phyloP scores from a whole-genome alignment of 2,888 invertebrate species.

The Linyphia triangularis region DNA sequence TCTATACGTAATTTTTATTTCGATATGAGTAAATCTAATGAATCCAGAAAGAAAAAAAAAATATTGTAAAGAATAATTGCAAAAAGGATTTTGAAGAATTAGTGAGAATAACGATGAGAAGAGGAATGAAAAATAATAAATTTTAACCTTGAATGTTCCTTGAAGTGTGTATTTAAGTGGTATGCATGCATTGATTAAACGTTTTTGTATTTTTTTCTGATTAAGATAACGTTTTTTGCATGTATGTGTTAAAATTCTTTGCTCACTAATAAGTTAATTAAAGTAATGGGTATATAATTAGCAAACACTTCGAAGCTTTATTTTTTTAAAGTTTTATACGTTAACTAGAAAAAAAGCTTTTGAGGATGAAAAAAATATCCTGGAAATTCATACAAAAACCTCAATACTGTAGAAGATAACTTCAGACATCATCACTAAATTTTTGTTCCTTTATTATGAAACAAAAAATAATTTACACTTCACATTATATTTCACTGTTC shows the following conservation, averaged over 20 bases:
- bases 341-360: background rate
- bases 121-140: background rate
- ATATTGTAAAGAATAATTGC: no score
- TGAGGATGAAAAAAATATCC: background rate
- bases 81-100: no score
- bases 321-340: background rate
- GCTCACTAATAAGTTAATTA: constrained; percentile 58
- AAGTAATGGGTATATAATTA: constrained; percentile 56
- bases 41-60: no score
- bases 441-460: no score
- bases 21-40: no score
- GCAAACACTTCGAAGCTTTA: background rate
- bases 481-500: no score
- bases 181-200: background rate
- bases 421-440: no score
- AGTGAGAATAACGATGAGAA: background rate
- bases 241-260: constrained; percentile 27
- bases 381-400: background rate
- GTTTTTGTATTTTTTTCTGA: constrained; percentile 25
- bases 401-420: no score
- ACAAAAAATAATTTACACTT: no score
- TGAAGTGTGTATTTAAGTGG: background rate
- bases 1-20: no score
- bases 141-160: background rate
- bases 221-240: constrained; percentile 1